Evolutionary conservation across 2,113 vertebrate species (phyloP), one percentile per base, ranked within the genome.

Genomic region (Melanotaenia duboulayi): DNA sequence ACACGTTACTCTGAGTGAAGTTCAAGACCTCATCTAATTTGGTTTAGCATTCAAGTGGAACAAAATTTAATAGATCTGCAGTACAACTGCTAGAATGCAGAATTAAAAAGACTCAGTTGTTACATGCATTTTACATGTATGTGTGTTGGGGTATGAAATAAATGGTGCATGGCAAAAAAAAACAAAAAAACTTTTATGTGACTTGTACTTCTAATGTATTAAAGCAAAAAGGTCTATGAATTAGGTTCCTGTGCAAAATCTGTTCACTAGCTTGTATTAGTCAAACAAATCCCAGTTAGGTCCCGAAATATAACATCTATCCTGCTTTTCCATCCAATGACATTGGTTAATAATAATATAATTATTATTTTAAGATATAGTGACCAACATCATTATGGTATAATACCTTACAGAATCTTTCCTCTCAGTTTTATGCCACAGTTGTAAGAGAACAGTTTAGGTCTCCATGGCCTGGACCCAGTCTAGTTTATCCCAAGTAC

Each of bases 11-110:
- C 24, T 0, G 60, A 78, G 67, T 63, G 59, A 72, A 76, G 87
- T 86, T 86, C 89, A 78, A 67, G 86, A 89, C 90, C 90, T 86
- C 60, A 3, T 46, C 75, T 89, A 90, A 90, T 92, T 90, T 90
- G 81, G 81, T 86, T 87, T 81, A 65, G 89, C 89, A 79, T 65
- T 72, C 35, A 22, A 87, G 86, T 86, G 86, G 89, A 92, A 92
- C 88, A 24, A 57, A 67, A 66, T 86, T 85, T 86, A 90, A 88
- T 86, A 40, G 88, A 57, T 65, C 76, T 88, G 50, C 32, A 69
- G 75, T 71, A 78, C 71, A 73, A 82, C 52, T 37, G 75, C 69
- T 73, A 80, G 66, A 65, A 79, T 32, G 40, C 63, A 16, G 61
- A 86, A 83, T 81, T 74, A 75, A 57, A 79, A 73, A 20, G 64